Evolutionary conservation across 2,888 invertebrate genomes (phyloP).

Genomic region (Dysmachus trigonus): DNA sequence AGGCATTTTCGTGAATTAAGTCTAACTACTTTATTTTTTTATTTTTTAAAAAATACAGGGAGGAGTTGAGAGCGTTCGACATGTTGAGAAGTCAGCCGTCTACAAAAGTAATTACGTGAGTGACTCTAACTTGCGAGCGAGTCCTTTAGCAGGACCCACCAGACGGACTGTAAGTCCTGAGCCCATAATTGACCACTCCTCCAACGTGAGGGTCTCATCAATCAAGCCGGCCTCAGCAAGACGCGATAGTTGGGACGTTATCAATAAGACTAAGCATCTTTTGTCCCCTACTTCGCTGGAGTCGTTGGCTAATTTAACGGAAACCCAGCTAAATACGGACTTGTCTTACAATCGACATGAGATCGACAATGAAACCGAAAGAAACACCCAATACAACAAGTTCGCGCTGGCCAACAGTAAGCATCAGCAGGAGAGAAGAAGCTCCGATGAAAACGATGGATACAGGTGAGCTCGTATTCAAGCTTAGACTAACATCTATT

Average conservation of each 20-base stretch:
- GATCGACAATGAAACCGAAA: conserved; percentile 70
- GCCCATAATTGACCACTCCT: conserved; percentile 68
- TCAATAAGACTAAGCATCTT: conserved; percentile 81
- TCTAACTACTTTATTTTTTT: background rate
- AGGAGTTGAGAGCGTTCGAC: conserved; percentile 59
- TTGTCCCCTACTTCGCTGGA: conserved; percentile 76
- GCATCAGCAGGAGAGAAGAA: conserved; percentile 54
- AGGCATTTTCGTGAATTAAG: too few species aligned
- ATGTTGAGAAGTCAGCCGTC: conserved; percentile 65
- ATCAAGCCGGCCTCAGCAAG: conserved; percentile 68
- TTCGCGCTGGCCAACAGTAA: conserved; percentile 62
- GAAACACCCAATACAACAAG: conserved; percentile 71
- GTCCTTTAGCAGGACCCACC: conserved; percentile 68
- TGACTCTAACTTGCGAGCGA: conserved; percentile 63
- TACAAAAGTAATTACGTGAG: conserved; percentile 66
- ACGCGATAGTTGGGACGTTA: conserved; percentile 83
- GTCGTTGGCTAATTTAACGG: conserved; percentile 74
- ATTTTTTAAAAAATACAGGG: conserved; percentile 49
- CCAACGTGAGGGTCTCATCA: conserved; percentile 71
- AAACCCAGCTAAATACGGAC: conserved; percentile 68
- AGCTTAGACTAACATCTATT: background rate
- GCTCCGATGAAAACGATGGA: conserved; percentile 59
- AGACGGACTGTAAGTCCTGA: conserved; percentile 69
- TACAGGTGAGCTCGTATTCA: conserved; percentile 49
- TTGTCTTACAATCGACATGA: conserved; percentile 64